Evolutionary conservation across 2,797 vertebrate species (phyloP).

Genomic region (Sebastes vulpes): DNA sequence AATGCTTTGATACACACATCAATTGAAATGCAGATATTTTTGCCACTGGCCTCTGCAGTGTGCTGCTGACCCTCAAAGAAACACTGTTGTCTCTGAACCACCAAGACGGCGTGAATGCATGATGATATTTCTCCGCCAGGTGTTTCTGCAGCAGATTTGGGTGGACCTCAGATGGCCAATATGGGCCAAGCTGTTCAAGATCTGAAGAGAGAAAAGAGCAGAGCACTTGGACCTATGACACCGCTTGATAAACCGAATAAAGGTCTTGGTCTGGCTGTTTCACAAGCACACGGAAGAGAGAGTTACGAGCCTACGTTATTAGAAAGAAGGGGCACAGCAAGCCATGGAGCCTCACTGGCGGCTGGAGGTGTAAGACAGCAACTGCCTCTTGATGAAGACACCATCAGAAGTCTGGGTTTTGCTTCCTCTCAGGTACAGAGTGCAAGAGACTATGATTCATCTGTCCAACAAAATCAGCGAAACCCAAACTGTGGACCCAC

Average conservation of each 20-base stretch:
- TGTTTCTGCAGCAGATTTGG: conserved; percentile 70
- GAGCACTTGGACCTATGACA: conserved; percentile 20
- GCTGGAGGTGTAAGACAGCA: conserved; percentile 13
- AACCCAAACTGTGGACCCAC: conserved; percentile 36
- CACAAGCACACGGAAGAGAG: conserved; percentile 16
- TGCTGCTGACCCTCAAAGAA: conserved; percentile 23
- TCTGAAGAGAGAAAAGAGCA: conserved; percentile 52
- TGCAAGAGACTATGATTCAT: conserved; percentile 3
- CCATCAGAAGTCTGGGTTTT: conserved; percentile 4
- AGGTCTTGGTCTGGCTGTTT: conserved; percentile 15
- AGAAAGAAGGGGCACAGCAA: background rate
- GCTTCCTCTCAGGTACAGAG: conserved; percentile 12
- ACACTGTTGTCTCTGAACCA: conserved; percentile 28
- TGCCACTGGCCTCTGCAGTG: conserved; percentile 12
- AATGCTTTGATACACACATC: conserved; percentile 30
- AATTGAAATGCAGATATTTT: background rate
- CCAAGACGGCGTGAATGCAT: conserved; percentile 58
- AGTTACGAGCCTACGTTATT: background rate
- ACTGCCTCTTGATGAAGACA: conserved; percentile 26
- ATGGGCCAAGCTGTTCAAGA: conserved; percentile 60
- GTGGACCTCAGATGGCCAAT: conserved; percentile 57
- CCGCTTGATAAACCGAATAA: conserved; percentile 25
- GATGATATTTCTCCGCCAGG: conserved; percentile 79
- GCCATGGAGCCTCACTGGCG: conserved; percentile 16
- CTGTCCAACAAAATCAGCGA: conserved; percentile 11